Evolutionary conservation across 2,797 vertebrate genomes (phyloP).

Genomic region (Hydrolagus colliei): DNA sequence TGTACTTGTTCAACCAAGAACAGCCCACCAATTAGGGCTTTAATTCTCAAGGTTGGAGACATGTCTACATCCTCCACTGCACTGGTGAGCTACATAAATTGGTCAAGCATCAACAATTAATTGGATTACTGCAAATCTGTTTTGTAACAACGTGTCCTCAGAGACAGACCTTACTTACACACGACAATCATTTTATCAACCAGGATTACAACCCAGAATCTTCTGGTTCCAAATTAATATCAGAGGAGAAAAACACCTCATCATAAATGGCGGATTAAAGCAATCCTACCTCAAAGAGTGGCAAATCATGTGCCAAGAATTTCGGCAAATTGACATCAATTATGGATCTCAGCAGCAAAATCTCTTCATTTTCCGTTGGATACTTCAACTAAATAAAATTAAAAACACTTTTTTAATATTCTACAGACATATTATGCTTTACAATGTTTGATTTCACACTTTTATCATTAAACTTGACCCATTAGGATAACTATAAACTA

Average conservation of each 20-base stretch:
- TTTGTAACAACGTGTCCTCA: too few relatives aligned
- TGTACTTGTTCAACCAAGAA: too few relatives aligned
- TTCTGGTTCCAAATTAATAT: too few relatives aligned
- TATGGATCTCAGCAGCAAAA: slow-evolving; percentile 78
- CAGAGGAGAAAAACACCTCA: not conserved
- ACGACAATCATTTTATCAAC: too few relatives aligned
- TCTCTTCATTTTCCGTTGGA: slow-evolving; percentile 80
- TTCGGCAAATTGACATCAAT: slow-evolving; percentile 85
- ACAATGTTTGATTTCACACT: not conserved
- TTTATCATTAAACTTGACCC: not conserved
- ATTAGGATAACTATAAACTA: not conserved
- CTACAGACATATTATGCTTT: not conserved
- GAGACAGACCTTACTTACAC: too few relatives aligned
- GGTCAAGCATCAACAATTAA: too few relatives aligned
- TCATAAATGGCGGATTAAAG: slow-evolving; percentile 4
- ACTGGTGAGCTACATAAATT: too few relatives aligned
- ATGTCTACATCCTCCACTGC: too few relatives aligned
- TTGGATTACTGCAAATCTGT: too few relatives aligned
- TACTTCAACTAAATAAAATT: slow-evolving; percentile 64
- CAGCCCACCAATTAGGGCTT: too few relatives aligned
- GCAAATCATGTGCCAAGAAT: slow-evolving; percentile 79
- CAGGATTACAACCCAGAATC: too few relatives aligned
- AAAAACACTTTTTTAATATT: slow-evolving; percentile 32
- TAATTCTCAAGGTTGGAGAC: too few relatives aligned
- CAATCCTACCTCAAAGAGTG: slow-evolving; percentile 76